These are phyloP conservation scores for Sylvilagus floridanus DNA, from an alignment of 2,797 vertebrate species.

Conservation along the genomic window DNA sequence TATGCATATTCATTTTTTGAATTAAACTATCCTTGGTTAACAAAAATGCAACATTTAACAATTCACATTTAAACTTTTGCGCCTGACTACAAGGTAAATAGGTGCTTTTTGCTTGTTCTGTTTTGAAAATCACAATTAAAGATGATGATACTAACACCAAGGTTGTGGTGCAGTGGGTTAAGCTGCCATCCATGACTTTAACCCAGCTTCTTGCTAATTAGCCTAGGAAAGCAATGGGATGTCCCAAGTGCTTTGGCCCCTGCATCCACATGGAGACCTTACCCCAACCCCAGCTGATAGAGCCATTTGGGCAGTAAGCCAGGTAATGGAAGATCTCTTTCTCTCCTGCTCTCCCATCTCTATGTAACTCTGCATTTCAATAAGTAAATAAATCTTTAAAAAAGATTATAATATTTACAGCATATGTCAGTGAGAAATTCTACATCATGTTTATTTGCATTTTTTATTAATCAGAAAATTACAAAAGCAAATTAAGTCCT, in stretches of 20 bases:
- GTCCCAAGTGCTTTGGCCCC: too few species aligned
- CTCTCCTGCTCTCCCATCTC: too few species aligned
- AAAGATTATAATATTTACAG: background rate
- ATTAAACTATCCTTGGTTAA: background rate
- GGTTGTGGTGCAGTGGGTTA: too few species aligned
- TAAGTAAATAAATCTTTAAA: too few species aligned
- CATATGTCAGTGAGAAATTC: conserved; percentile 30
- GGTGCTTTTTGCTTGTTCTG: background rate
- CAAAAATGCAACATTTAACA: background rate
- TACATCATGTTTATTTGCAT: background rate
- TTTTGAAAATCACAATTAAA: conserved; percentile 54
- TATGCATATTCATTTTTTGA: background rate
- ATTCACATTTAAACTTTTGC: conserved; percentile 36
- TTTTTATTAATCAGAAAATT: conserved; percentile 49
- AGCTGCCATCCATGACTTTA: too few species aligned
- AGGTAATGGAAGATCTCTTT: too few species aligned
- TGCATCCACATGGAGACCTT: too few species aligned
- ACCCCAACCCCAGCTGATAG: too few species aligned
- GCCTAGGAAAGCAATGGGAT: too few species aligned
- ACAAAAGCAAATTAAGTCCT: background rate
- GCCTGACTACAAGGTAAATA: conserved; percentile 35
- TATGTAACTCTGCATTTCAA: too few species aligned
- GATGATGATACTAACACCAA: background rate
- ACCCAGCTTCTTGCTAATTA: too few species aligned
- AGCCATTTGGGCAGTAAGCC: too few species aligned